These are phyloP conservation scores for Poeciliopsis presidionis DNA, from an alignment of 2,797 vertebrate genomes.

Conservation along the genomic window DNA sequence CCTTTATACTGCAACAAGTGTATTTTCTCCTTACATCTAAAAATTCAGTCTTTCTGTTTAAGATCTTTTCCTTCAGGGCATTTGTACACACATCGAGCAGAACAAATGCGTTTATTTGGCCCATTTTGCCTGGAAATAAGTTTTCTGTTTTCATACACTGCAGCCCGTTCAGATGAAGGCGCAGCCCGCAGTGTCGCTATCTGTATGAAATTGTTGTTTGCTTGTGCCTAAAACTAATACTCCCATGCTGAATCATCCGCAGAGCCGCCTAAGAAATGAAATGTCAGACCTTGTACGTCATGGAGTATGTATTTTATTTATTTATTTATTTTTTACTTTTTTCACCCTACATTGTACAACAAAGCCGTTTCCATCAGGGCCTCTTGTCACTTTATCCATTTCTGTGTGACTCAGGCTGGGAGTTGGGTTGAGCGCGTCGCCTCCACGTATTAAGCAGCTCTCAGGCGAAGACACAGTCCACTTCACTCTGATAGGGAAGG, in stretches of 20 bases:
- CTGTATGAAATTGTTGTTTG: slow-evolving; percentile 40
- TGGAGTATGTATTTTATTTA: background rate
- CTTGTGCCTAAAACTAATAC: slow-evolving; percentile 41
- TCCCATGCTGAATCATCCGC: slow-evolving; percentile 18
- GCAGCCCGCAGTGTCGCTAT: slow-evolving; percentile 4
- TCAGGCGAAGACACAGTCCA: slow-evolving; percentile 1
- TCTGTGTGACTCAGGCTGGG: slow-evolving; percentile 34
- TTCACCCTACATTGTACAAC: slow-evolving; percentile 17
- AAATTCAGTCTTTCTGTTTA: background rate
- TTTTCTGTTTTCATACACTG: slow-evolving; percentile 5
- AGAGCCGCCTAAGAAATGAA: slow-evolving; percentile 37
- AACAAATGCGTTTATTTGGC: slow-evolving; percentile 2
- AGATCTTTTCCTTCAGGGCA: background rate
- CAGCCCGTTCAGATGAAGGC: slow-evolving; percentile 6
- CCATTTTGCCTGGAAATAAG: background rate
- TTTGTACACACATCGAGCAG: background rate
- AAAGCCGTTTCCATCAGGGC: slow-evolving; percentile 42
- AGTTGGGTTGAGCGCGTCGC: slow-evolving; percentile 8
- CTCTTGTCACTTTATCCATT: slow-evolving; percentile 13
- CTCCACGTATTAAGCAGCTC: slow-evolving; percentile 29
- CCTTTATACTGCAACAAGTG: background rate
- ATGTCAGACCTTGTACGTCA: slow-evolving; percentile 23
- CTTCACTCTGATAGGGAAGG: slow-evolving; percentile 18
- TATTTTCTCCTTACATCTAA: slow-evolving; percentile 7
- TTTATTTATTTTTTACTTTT: too few species aligned